These are phyloP conservation scores for Fragum whitleyi DNA, from an alignment of 2,888 invertebrate species.

Conservation along the genomic window DNA sequence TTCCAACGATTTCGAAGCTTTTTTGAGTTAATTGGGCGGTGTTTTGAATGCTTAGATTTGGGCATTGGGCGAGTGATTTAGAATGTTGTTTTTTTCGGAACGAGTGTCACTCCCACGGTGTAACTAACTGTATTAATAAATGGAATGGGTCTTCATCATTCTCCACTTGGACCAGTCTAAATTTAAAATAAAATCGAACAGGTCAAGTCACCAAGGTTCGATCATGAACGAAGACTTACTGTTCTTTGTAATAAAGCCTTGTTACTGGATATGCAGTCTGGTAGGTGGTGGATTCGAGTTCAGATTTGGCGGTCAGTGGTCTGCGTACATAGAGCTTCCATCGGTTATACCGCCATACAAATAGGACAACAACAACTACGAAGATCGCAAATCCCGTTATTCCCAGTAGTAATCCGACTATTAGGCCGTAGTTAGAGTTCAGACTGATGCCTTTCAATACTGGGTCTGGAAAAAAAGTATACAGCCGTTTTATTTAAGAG, in stretches of 20 bases:
- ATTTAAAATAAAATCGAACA: too few species aligned
- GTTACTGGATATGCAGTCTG: conserved; percentile 18
- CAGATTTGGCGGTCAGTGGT: not conserved
- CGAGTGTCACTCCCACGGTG: too few species aligned
- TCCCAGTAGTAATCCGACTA: not conserved
- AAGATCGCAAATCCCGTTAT: not conserved
- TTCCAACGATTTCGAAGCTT: too few species aligned
- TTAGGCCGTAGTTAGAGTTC: not conserved
- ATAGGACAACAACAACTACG: not conserved
- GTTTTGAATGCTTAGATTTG: too few species aligned
- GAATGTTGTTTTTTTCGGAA: too few species aligned
- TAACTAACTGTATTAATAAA: too few species aligned
- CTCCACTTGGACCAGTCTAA: too few species aligned
- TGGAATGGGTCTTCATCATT: too few species aligned
- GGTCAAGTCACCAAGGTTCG: too few species aligned
- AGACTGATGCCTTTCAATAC: not conserved
- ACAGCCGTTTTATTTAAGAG: not conserved
- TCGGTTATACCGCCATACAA: not conserved
- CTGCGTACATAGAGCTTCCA: not conserved
- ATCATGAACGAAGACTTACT: too few species aligned
- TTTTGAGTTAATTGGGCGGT: too few species aligned
- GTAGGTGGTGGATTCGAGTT: conserved; percentile 4
- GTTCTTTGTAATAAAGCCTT: conserved; percentile 6
- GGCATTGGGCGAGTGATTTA: too few species aligned
- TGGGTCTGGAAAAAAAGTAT: conserved; percentile 1